These are phyloP conservation scores for Leptinotarsa defecta DNA, from an alignment of 1,140 invertebrate species.

Conservation along the genomic window DNA sequence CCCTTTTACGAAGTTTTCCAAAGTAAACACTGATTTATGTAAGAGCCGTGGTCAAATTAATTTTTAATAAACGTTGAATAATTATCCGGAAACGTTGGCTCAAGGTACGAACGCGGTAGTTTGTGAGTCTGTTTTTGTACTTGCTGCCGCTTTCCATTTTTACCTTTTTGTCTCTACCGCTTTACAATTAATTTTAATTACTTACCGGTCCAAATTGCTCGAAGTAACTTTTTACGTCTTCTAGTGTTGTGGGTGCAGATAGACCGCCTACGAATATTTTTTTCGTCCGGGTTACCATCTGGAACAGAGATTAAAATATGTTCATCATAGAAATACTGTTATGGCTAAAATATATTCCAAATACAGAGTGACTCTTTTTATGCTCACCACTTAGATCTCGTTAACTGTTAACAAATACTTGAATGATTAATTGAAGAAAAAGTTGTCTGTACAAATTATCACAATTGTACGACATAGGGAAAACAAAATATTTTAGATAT, in stretches of 20 bases:
- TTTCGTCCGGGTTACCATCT: conserved; percentile 99
- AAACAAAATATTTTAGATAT: too few relatives aligned
- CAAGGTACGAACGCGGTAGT: conserved; percentile 10
- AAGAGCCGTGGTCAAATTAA: conserved; percentile 28
- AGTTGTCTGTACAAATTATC: too few relatives aligned
- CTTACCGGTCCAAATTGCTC: conserved; percentile 99
- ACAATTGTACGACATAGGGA: too few relatives aligned
- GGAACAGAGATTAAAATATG: conserved; percentile 58
- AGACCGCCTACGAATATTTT: conserved; percentile 99
- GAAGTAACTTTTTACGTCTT: conserved; percentile 99
- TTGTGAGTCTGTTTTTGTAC: background rate
- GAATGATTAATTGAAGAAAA: too few relatives aligned
- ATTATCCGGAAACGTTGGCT: conserved; percentile 16
- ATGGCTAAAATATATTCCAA: too few relatives aligned
- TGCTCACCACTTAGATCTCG: too few relatives aligned
- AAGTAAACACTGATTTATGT: conserved; percentile 27
- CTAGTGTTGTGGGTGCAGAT: conserved; percentile 97
- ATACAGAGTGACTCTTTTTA: too few relatives aligned
- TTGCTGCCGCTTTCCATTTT: background rate
- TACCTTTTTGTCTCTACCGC: background rate
- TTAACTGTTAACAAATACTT: too few relatives aligned
- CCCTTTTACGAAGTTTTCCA: conserved; percentile 21
- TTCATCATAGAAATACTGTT: too few relatives aligned
- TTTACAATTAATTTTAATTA: conserved; percentile 48
- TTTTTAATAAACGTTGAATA: conserved; percentile 32